A percentile compares a stretch with the other conserved stretches of the same genome.
phyloP scores from a whole-genome alignment of 2,888 invertebrate genomes.

The Euplagia quadripunctaria region DNA sequence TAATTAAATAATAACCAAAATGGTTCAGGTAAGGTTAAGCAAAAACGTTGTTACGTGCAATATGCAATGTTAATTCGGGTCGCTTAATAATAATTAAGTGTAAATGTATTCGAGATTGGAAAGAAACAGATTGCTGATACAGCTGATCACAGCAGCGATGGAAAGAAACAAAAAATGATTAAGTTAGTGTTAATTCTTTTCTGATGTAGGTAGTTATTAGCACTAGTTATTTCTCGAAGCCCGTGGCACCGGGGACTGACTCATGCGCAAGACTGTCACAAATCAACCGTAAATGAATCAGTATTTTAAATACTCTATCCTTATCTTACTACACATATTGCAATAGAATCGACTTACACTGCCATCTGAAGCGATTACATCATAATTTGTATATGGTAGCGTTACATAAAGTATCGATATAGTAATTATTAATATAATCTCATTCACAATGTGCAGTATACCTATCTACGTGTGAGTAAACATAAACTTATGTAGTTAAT shows the following conservation, averaged over 20 bases:
- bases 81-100: constrained; percentile 40
- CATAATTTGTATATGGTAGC: constrained; percentile 32
- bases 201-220: neutral
- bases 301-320: constrained; percentile 22
- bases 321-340: constrained; percentile 17
- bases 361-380: constrained; percentile 32
- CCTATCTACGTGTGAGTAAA: constrained; percentile 41
- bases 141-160: constrained; percentile 18
- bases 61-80: constrained; percentile 39
- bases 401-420: constrained; percentile 45
- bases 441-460: constrained; percentile 43
- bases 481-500: constrained; percentile 54
- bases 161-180: neutral
- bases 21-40: constrained; percentile 12
- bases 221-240: neutral
- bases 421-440: constrained; percentile 49
- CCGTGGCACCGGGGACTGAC: too few species aligned
- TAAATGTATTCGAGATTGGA: constrained; percentile 31
- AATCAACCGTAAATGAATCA: constrained; percentile 34
- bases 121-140: constrained; percentile 26
- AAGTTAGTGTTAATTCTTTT: neutral
- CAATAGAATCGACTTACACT: constrained; percentile 10
- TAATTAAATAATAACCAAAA: constrained; percentile 53
- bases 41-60: constrained; percentile 38
- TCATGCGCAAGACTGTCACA: constrained; percentile 25